Base-by-base conservation (phyloP, 1,140 invertebrate genomes). In the Cyclargus thomasi region DNA sequence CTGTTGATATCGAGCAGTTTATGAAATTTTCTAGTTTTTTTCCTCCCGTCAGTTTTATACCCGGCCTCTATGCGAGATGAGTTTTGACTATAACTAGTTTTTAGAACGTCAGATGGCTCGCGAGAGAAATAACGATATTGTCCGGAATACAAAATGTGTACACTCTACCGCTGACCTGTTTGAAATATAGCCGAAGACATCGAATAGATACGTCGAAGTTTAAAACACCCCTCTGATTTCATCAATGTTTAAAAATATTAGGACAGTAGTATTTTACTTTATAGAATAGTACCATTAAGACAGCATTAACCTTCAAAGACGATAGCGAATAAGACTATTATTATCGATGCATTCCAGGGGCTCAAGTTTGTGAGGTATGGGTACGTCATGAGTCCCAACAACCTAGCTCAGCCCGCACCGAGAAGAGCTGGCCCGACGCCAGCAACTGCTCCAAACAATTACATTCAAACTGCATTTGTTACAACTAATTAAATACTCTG, bases 401-500 rank as follows among this genome's bases (percentile, higher is more conserved):
- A 8, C 39, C 39, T 8, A 11, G 39, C 39, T 8, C 39, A 2
- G 3, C 10, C 39, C 39, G 8, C 39, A 14, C 1, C 14, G 5
- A 11, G 11, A 2, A 47, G 10, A 47, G 8, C 11, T 47, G 14
- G 39, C 39, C 39, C 11, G 0, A 1, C 10, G 39, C 39, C 29
- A 47, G 39, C 14, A 8, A 4, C 39, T 47, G 39, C 39, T 47
- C 10, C 10, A 47, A 47, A 47, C 39, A 47, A 47, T 47, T 47
- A 47, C 39, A 47, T 11, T 47, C 29, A 29, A 47, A 47, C 39
- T 47, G 39, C 39, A 47, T 47, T 47, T 14, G 39, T 47, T 47
- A 14, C 39, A 47, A 47, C 39, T 47, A 47, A 47, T 47, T 47
- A 47, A 47, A 47, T 47, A 47, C 39, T 47, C 39, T 47, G 39